These are phyloP conservation scores for Limenitis camilla DNA, from an alignment of 2,888 invertebrate genomes.

Conservation along the genomic window DNA sequence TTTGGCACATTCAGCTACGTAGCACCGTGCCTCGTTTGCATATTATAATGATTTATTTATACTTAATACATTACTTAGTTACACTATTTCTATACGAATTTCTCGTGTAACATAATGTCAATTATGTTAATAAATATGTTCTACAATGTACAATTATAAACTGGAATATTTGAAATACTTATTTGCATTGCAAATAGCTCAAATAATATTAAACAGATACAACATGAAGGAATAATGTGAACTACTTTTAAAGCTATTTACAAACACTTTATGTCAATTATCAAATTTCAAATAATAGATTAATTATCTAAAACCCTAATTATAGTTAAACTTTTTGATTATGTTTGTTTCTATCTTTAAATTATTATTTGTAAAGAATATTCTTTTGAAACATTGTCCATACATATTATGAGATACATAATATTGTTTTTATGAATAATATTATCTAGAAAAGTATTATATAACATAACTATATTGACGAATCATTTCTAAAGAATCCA, in stretches of 20 bases:
- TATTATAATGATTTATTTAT: not conserved
- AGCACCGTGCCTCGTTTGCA: not conserved
- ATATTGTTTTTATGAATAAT: too few relatives aligned
- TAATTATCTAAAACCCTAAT: too few relatives aligned
- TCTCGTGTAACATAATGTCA: constrained; percentile 1
- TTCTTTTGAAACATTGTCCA: too few relatives aligned
- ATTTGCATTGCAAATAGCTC: constrained; percentile 23
- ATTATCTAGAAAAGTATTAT: too few relatives aligned
- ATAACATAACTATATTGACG: too few relatives aligned
- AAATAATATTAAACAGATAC: constrained; percentile 21
- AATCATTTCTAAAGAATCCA: too few relatives aligned
- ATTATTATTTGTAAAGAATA: too few relatives aligned
- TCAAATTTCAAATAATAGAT: too few relatives aligned
- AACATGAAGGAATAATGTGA: constrained; percentile 22
- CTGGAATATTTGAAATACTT: constrained; percentile 9
- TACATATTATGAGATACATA: too few relatives aligned
- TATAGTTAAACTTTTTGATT: too few relatives aligned
- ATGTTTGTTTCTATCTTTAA: too few relatives aligned
- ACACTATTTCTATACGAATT: not conserved
- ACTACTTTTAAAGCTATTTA: constrained; percentile 18
- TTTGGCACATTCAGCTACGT: constrained; percentile 1
- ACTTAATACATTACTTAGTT: not conserved
- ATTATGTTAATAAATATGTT: constrained; percentile 1
- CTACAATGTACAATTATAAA: constrained; percentile 4
- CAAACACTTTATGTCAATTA: not conserved